These are phyloP conservation scores for Babyrousa celebensis DNA, from an alignment of 2,797 vertebrate species.

Conservation along the genomic window DNA sequence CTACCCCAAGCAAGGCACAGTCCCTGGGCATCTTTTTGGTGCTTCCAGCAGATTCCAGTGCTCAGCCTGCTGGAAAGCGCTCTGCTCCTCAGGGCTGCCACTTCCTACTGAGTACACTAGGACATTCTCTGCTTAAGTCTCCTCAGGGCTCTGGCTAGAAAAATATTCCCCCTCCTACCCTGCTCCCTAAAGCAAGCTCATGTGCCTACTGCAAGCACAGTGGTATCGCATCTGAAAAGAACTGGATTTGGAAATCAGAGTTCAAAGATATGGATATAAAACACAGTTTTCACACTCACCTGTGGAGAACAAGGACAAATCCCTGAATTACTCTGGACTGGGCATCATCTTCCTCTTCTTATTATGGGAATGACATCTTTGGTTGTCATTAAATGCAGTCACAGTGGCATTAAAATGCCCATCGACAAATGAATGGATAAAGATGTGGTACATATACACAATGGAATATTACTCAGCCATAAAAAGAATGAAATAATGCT, in stretches of 20 bases:
- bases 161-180: neutral
- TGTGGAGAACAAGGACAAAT: neutral
- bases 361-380: neutral
- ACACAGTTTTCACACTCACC: neutral
- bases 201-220: neutral
- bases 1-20: neutral
- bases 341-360: neutral
- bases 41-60: neutral
- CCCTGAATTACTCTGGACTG: neutral
- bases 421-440: too few species aligned
- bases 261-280: conserved; percentile 1
- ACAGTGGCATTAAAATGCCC: neutral
- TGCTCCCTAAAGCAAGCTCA: neutral
- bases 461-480: too few species aligned
- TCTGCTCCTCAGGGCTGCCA: neutral
- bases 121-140: neutral
- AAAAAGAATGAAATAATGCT: too few species aligned
- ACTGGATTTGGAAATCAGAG: neutral
- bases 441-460: too few species aligned
- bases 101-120: neutral
- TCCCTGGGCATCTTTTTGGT: neutral
- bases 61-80: neutral
- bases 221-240: neutral
- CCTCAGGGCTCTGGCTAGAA: neutral
- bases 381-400: neutral